Evolutionary conservation across 1,140 invertebrate species (phyloP).

Genomic region (Zaprionus ghesquierei): DNA sequence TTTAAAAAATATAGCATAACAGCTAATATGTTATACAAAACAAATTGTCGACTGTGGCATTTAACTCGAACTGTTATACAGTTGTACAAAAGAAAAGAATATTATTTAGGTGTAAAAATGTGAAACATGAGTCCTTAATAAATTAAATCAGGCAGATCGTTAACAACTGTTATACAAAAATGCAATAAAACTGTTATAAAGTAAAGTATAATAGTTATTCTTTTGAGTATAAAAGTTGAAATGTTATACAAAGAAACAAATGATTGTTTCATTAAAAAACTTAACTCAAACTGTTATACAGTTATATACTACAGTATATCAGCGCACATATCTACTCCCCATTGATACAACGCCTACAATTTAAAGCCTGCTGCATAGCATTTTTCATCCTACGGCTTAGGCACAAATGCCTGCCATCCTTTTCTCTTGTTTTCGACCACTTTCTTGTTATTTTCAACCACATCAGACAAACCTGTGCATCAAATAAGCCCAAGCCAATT

Average conservation of each 20-base stretch:
- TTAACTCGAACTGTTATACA: too few species aligned
- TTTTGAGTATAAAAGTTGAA: too few species aligned
- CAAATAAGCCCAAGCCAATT: constrained; percentile 61
- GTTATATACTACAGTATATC: not conserved
- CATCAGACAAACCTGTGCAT: constrained; percentile 50
- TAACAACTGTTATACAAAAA: not conserved
- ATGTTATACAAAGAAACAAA: too few species aligned
- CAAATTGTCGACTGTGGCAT: too few species aligned
- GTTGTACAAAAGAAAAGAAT: too few species aligned
- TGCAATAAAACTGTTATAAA: not conserved
- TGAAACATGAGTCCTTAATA: too few species aligned
- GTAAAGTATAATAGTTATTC: too few species aligned
- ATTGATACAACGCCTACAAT: not conserved
- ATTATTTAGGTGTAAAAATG: too few species aligned
- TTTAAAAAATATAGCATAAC: too few species aligned
- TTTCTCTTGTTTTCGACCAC: not conserved
- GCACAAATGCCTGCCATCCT: constrained; percentile 6
- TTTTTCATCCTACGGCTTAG: not conserved
- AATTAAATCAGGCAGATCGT: not conserved
- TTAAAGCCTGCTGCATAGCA: not conserved
- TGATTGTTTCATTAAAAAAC: too few species aligned
- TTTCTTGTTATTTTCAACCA: constrained; percentile 52
- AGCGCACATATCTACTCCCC: not conserved
- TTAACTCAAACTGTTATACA: not conserved
- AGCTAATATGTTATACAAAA: too few species aligned